Evolutionary conservation across 2,888 invertebrate genomes (phyloP).

Genomic region (Anaspis maculata): DNA sequence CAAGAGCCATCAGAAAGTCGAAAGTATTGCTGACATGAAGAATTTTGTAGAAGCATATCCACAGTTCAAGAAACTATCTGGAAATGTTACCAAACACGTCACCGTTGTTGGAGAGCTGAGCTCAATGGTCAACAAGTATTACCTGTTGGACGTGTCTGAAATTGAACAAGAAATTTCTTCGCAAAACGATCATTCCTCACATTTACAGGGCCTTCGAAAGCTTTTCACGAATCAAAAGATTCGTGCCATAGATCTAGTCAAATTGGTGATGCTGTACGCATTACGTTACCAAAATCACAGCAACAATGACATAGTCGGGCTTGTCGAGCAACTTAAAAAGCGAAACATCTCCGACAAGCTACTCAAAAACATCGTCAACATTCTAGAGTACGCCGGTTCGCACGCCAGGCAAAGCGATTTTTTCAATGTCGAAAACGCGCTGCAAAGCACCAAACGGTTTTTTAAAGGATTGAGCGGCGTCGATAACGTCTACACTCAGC

Average conservation of each 20-base stretch:
- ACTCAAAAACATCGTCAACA: slow-evolving; percentile 50
- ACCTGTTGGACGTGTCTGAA: slow-evolving; percentile 85
- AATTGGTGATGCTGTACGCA: slow-evolving; percentile 87
- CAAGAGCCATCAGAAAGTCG: slow-evolving; percentile 92
- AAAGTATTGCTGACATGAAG: slow-evolving; percentile 99
- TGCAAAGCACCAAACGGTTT: slow-evolving; percentile 84
- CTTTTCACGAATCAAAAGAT: slow-evolving; percentile 64
- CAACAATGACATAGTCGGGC: slow-evolving; percentile 70
- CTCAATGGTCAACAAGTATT: slow-evolving; percentile 64
- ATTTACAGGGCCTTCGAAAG: slow-evolving; percentile 68
- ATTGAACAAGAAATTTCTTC: slow-evolving; percentile 89
- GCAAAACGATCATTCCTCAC: slow-evolving; percentile 72
- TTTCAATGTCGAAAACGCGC: slow-evolving; percentile 72
- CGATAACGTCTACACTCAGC: slow-evolving; percentile 98
- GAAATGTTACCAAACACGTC: slow-evolving; percentile 95
- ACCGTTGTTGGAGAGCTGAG: slow-evolving; percentile 95
- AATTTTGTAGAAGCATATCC: slow-evolving; percentile 97
- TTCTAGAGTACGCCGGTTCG: slow-evolving; percentile 79
- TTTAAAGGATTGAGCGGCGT: slow-evolving; percentile 90
- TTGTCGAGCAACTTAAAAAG: slow-evolving; percentile 65
- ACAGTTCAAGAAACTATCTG: slow-evolving; percentile 93
- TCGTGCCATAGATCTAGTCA: slow-evolving; percentile 71
- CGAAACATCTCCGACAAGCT: slow-evolving; percentile 61
- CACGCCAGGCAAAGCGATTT: slow-evolving; percentile 75
- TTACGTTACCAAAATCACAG: slow-evolving; percentile 87